phyloP scores from a whole-genome alignment of 2,797 vertebrate genomes.

The Brachyrhaphis roseni region DNA sequence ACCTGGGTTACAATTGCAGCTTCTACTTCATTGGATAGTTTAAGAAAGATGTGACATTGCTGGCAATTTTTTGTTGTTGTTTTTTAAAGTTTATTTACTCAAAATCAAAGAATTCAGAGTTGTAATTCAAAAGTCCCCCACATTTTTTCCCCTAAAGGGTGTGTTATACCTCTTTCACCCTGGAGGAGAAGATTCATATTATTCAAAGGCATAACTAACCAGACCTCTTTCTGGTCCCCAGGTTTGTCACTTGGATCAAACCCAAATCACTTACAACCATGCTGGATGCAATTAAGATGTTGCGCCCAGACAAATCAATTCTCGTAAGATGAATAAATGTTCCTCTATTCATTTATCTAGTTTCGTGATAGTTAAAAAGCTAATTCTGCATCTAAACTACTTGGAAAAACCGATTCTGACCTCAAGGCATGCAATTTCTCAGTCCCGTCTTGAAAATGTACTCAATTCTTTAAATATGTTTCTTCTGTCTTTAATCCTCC shows the following conservation, averaged over 20 bases:
- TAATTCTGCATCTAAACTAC: neutral
- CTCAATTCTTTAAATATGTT: neutral
- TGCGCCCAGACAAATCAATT: slow-evolving; percentile 1
- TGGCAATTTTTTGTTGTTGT: neutral
- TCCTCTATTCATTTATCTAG: neutral
- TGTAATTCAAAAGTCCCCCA: slow-evolving; percentile 4
- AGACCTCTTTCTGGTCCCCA: neutral
- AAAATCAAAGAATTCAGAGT: slow-evolving; percentile 8
- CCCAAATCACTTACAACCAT: slow-evolving; percentile 8
- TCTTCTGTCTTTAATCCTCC: neutral
- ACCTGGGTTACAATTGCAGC: slow-evolving; percentile 7
- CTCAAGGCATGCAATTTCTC: neutral
- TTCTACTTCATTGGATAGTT: slow-evolving; percentile 21
- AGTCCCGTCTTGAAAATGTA: neutral
- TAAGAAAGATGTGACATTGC: neutral
- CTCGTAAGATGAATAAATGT: neutral
- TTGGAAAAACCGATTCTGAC: neutral
- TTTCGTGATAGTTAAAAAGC: neutral
- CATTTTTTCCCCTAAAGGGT: slow-evolving; percentile 6
- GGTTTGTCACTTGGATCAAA: slow-evolving; percentile 8
- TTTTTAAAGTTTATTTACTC: neutral
- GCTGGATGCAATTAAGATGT: slow-evolving; percentile 7
- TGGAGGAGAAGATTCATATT: neutral
- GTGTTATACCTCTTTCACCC: neutral
- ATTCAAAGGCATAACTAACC: neutral